phyloP scores from a whole-genome alignment of 2,113 vertebrate species.

The Osmerus eperlanus region DNA sequence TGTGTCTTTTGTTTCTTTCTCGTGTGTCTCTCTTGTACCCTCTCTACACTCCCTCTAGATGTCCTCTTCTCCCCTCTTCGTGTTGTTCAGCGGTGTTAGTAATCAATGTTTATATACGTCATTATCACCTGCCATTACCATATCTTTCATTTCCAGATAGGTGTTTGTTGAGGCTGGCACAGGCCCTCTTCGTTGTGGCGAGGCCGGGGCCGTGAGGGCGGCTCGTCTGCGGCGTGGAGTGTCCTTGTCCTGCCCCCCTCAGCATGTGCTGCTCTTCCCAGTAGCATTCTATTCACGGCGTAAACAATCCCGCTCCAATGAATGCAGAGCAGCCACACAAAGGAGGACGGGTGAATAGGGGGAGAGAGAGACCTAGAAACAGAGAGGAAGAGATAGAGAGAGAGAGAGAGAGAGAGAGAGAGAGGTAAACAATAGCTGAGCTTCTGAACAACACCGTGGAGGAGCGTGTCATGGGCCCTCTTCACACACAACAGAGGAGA shows the following conservation, averaged over 20 bases:
- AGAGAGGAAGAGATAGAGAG: neutral
- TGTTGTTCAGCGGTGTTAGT: neutral
- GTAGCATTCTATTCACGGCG: constrained; percentile 44
- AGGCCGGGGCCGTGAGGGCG: constrained; percentile 48
- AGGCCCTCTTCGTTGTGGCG: constrained; percentile 30
- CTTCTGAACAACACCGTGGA: constrained; percentile 42
- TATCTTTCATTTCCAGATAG: constrained; percentile 43
- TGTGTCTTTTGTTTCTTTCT: neutral
- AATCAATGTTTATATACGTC: constrained; percentile 33
- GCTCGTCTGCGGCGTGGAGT: constrained; percentile 36
- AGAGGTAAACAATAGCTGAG: constrained; percentile 45
- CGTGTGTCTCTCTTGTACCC: neutral
- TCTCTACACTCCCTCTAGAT: neutral
- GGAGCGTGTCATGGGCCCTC: constrained; percentile 48
- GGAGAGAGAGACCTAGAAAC: constrained; percentile 25
- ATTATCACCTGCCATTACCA: constrained; percentile 37
- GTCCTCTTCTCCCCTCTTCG: neutral
- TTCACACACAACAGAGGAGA: constrained; percentile 31
- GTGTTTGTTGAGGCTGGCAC: constrained; percentile 56
- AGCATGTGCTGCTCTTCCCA: constrained; percentile 29
- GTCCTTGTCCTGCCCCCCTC: constrained; percentile 34
- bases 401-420: constrained; percentile 41
- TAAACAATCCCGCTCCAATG: constrained; percentile 58
- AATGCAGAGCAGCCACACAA: constrained; percentile 58
- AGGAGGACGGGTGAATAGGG: constrained; percentile 61